phyloP scores from a whole-genome alignment of 2,797 vertebrate genomes.

The Periophthalmus magnuspinnatus region DNA sequence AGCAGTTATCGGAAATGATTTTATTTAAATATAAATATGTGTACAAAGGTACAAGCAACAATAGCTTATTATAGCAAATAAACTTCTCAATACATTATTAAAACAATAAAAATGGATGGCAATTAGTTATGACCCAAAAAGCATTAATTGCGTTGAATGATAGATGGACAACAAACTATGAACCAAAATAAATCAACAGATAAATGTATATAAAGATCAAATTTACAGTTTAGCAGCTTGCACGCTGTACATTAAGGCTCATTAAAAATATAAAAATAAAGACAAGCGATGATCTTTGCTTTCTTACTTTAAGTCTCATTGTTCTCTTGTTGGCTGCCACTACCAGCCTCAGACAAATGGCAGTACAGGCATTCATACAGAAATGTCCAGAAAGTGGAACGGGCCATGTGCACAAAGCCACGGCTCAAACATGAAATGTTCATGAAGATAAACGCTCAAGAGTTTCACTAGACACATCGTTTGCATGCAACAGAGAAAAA shows the following conservation, averaged over 20 bases:
- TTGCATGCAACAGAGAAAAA: slow-evolving; percentile 86
- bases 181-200: slow-evolving; percentile 69
- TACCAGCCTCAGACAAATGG: slow-evolving; percentile 74
- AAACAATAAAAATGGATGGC: slow-evolving; percentile 74
- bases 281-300: slow-evolving; percentile 80
- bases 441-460: slow-evolving; percentile 78
- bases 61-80: slow-evolving; percentile 82
- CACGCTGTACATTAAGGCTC: slow-evolving; percentile 88
- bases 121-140: slow-evolving; percentile 73
- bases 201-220: slow-evolving; percentile 81
- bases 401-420: slow-evolving; percentile 63
- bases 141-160: slow-evolving; percentile 71
- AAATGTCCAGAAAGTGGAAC: slow-evolving; percentile 67
- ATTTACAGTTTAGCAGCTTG: slow-evolving; percentile 84
- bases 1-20: slow-evolving; percentile 78
- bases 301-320: slow-evolving; percentile 69
- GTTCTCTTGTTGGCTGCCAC: slow-evolving; percentile 62
- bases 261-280: slow-evolving; percentile 89
- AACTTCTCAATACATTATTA: slow-evolving; percentile 80
- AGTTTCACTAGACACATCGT: slow-evolving; percentile 82
- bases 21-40: slow-evolving; percentile 91
- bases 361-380: slow-evolving; percentile 74
- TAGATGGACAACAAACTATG: slow-evolving; percentile 71
- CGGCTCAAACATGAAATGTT: slow-evolving; percentile 76
- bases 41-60: slow-evolving; percentile 88